Percentiles rank a stretch among this genome's conserved stretches.
These are phyloP conservation scores for Rhagologus leucostigma DNA, from an alignment of 2,113 vertebrate species.

Conservation along the genomic window DNA sequence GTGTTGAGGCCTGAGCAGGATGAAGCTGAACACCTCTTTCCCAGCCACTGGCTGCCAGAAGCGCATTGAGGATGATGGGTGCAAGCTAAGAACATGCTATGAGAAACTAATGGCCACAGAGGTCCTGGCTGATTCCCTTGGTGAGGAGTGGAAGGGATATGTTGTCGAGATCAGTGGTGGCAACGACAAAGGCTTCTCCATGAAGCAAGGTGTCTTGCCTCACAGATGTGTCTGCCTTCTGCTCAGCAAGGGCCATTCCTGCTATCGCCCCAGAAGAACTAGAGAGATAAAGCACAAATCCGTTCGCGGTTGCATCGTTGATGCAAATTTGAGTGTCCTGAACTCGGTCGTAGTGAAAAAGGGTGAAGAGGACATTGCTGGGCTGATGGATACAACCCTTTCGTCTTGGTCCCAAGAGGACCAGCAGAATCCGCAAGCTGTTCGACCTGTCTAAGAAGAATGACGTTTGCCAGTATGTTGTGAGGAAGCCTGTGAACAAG, in stretches of 20 bases:
- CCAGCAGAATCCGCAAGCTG: constrained; percentile 91
- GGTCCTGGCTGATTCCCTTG: constrained; percentile 85
- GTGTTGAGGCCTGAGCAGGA: accelerated
- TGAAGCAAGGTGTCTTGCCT: constrained; percentile 93
- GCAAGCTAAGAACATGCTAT: constrained; percentile 88
- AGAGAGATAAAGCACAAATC: constrained; percentile 92
- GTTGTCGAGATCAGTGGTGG: constrained; percentile 90
- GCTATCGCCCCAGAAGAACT: constrained; percentile 85
- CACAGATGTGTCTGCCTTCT: constrained; percentile 88
- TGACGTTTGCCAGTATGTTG: constrained; percentile 88
- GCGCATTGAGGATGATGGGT: constrained; percentile 86
- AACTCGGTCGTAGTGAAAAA: constrained; percentile 93
- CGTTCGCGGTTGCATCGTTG: constrained; percentile 84
- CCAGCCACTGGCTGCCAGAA: constrained; percentile 94
- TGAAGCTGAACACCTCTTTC: constrained; percentile 90
- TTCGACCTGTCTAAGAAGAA: constrained; percentile 94
- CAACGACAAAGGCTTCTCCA: constrained; percentile 92
- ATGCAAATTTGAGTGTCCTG: constrained; percentile 90
- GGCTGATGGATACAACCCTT: constrained; percentile 90
- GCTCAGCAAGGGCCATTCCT: constrained; percentile 91
- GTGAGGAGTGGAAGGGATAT: constrained; percentile 95
- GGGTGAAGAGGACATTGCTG: constrained; percentile 91
- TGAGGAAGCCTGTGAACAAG: constrained; percentile 87
- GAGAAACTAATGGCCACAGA: constrained; percentile 91
- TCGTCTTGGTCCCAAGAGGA: constrained; percentile 89